Evolutionary conservation across 1,140 invertebrate species (phyloP).

Genomic region (Drosophila orena): DNA sequence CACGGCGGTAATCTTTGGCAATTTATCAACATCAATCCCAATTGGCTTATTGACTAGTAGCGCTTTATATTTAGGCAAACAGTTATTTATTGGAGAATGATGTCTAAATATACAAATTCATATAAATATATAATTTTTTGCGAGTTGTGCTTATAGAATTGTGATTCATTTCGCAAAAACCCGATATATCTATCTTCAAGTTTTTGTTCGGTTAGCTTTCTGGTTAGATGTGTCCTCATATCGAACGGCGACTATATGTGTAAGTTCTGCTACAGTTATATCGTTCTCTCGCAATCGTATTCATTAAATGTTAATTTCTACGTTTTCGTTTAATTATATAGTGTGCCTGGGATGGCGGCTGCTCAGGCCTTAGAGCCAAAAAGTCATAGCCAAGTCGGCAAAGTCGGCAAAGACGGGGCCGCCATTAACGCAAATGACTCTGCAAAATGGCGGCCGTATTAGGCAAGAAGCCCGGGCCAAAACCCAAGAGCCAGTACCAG

Average conservation of each 20-base stretch:
- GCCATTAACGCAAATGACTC: constrained; percentile 82
- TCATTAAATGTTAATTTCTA: constrained; percentile 47
- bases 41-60: constrained; percentile 51
- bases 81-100: constrained; percentile 35
- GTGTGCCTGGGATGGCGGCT: constrained; percentile 17
- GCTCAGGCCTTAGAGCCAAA: constrained; percentile 3
- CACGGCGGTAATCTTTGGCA: constrained; percentile 45
- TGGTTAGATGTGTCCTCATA: neutral
- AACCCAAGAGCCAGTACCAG: constrained; percentile 10
- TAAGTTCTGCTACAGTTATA: neutral
- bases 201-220: too few species aligned
- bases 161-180: too few species aligned
- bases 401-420: constrained; percentile 46
- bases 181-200: too few species aligned
- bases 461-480: constrained; percentile 63
- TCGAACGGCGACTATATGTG: neutral
- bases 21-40: constrained; percentile 50
- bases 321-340: constrained; percentile 49
- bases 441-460: constrained; percentile 81
- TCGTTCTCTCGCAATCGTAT: neutral
- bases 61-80: constrained; percentile 70
- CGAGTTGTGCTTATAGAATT: too few species aligned
- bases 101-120: neutral
- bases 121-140: too few species aligned
- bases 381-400: constrained; percentile 21